Percentiles rank a stretch among this genome's conserved stretches.
Conservation (phyloP, 2,113 vertebrate species). For the Seriola dumerili region DNA sequence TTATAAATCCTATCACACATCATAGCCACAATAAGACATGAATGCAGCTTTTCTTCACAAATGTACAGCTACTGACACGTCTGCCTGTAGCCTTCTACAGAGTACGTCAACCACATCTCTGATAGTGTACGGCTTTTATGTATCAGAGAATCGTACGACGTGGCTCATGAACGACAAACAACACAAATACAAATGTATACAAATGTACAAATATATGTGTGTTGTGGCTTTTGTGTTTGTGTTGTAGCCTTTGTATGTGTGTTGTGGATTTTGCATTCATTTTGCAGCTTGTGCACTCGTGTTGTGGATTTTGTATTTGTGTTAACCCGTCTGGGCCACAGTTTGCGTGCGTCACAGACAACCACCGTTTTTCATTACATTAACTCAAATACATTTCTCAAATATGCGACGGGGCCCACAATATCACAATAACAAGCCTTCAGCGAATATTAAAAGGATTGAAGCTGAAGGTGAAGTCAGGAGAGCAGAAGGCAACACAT, state of each 20-base stretch:
- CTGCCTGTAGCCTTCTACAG: neutral
- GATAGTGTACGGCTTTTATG: too few species aligned
- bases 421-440: neutral
- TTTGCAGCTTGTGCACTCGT: too few species aligned
- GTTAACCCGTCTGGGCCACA: too few species aligned
- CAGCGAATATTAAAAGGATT: neutral
- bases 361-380: neutral
- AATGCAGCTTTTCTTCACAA: neutral
- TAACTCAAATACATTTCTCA: neutral
- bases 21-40: neutral
- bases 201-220: too few species aligned
- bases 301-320: too few species aligned
- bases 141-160: neutral
- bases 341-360: neutral
- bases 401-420: neutral
- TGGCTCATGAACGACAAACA: too few species aligned
- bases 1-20: slow-evolving; percentile 26
- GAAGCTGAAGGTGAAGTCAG: neutral
- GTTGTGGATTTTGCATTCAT: too few species aligned
- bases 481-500: neutral
- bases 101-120: neutral
- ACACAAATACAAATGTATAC: too few species aligned
- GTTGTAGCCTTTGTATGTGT: too few species aligned
- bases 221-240: too few species aligned
- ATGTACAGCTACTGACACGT: neutral